These are phyloP conservation scores for Stegostoma tigrinum DNA, from an alignment of 2,113 vertebrate genomes.

Conservation along the genomic window DNA sequence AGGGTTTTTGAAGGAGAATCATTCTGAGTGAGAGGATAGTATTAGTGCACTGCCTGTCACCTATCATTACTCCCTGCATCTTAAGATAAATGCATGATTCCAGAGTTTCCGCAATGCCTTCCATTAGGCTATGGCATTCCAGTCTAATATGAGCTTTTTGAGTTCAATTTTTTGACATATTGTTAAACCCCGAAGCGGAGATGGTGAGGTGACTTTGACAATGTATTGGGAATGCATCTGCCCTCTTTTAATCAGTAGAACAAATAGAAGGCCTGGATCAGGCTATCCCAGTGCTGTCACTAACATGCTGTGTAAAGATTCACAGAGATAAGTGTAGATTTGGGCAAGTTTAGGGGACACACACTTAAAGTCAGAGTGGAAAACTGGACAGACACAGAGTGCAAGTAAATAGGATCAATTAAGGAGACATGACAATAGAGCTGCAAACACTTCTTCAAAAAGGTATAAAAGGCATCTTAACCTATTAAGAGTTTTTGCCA, in stretches of 20 bases:
- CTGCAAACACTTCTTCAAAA: neutral
- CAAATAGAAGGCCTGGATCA: no score
- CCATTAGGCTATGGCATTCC: neutral
- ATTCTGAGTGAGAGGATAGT: neutral
- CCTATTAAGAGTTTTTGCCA: neutral
- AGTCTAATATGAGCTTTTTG: neutral
- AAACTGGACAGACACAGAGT: neutral
- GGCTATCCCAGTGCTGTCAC: no score
- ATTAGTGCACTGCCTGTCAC: neutral
- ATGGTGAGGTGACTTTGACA: neutral
- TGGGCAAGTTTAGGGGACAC: neutral
- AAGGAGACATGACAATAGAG: neutral
- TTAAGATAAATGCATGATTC: neutral
- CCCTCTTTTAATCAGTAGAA: neutral
- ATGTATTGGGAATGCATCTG: neutral
- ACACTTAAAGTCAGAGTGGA: neutral
- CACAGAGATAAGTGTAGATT: neutral
- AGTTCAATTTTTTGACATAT: neutral
- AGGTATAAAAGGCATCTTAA: neutral
- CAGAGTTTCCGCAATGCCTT: neutral
- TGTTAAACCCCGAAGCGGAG: neutral
- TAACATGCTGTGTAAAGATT: neutral
- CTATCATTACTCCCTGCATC: neutral
- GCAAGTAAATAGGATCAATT: neutral
- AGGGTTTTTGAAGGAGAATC: neutral